Evolutionary conservation across 2,797 vertebrate species (phyloP).

Genomic region (Aselliscus stoliczkanus): DNA sequence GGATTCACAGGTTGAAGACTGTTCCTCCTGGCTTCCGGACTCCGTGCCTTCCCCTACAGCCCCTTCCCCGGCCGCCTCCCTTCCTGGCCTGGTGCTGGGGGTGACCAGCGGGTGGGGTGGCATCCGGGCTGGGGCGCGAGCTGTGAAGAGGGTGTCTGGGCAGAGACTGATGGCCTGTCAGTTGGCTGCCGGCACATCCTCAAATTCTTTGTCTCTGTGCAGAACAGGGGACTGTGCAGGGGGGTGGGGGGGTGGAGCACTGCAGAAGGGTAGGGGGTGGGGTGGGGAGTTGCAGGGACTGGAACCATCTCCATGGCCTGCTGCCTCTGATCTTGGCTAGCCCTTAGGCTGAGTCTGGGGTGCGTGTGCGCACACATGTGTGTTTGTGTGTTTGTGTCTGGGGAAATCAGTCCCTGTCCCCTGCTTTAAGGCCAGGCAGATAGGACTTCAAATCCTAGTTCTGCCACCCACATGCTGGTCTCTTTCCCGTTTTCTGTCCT

Average conservation of each 20-base stretch:
- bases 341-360: background rate
- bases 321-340: background rate
- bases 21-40: slow-evolving; percentile 68
- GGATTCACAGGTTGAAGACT: slow-evolving; percentile 73
- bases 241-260: background rate
- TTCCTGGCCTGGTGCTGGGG: slow-evolving; percentile 85
- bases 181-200: slow-evolving; percentile 80
- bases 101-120: slow-evolving; percentile 82
- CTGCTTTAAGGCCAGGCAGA: background rate
- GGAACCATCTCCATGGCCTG: background rate
- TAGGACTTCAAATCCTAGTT: background rate
- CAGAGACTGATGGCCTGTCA: slow-evolving; percentile 81
- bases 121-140: slow-evolving; percentile 84
- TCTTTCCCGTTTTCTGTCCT: background rate
- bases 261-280: background rate
- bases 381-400: background rate
- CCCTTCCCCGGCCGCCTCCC: slow-evolving; percentile 86
- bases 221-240: background rate
- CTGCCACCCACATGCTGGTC: background rate
- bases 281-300: too few species aligned
- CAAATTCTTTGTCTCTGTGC: slow-evolving; percentile 79
- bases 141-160: slow-evolving; percentile 83
- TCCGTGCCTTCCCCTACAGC: slow-evolving; percentile 68
- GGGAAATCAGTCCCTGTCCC: background rate
- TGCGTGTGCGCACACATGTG: background rate